Evolutionary conservation across 2,888 invertebrate genomes (phyloP), one percentile per base, ranked within the genome.

Genomic region (Eristalinus sepulchralis): DNA sequence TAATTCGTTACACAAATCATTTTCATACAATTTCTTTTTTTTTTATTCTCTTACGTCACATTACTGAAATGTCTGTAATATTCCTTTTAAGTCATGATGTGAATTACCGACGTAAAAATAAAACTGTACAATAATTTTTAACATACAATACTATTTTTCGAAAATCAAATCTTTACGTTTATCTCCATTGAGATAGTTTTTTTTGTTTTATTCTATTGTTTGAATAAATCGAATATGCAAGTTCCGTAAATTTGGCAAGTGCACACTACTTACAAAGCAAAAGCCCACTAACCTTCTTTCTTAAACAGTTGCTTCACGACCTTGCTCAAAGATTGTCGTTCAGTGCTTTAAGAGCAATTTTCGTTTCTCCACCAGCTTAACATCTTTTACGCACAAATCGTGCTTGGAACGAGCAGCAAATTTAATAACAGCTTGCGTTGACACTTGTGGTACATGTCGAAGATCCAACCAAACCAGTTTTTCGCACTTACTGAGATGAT

Each of bases 371-470:
- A 96, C 96, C 89, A 96, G 92, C 90, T 96, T 96, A 8, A 96
- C 95, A 89, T 96, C 96, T 89, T 96, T 95, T 67, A 96, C 96
- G 90, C 96, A 96, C 80, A 96, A 93, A 92, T 96, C 95, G 91
- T 96, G 96, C 90, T 95, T 95, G 84, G 96, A 96, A 89, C 96
- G 96, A 84, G 96, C 96, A 1, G 97, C 96, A 91, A 97, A 97
- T 90, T 96, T 96, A 90, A 96, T 96, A 47, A 97, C 95, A 13
- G 96, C 96, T 90, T 96, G 96, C 2, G 96, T 96, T 3, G 96
- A 96, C 55, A 97, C 96, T 89, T 96, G 95, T 6, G 96, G 95
- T 47, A 96, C 96, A 90, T 97, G 96, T 91, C 97, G 94, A 89
- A 97, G 94, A 91, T 97, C 97, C 90, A 97, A 92, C 89, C 96